phyloP scores from a whole-genome alignment of 2,113 vertebrate genomes.

The Boulengeromyrus knoepffleri region DNA sequence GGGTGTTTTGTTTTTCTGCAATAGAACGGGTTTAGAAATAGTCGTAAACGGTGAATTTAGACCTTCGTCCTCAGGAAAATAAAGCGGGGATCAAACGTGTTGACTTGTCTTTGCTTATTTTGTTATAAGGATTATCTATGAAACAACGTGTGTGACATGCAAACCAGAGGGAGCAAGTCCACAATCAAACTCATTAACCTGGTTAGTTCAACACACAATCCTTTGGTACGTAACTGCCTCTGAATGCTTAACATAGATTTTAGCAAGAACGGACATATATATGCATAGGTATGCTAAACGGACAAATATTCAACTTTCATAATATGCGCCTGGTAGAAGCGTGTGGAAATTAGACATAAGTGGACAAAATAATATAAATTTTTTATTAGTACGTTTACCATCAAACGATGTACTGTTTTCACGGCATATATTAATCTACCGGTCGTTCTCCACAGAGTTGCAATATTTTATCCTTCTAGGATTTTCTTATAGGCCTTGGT shows the following conservation, averaged over 20 bases:
- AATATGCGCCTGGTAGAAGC: neutral
- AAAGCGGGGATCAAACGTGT: conserved; percentile 34
- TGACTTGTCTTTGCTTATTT: neutral
- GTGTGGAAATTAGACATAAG: neutral
- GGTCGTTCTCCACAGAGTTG: neutral
- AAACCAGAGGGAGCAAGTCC: neutral
- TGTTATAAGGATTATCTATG: neutral
- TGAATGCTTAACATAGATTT: neutral
- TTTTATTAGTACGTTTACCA: neutral
- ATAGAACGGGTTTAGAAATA: neutral
- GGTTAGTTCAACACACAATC: neutral
- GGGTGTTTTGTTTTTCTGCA: neutral
- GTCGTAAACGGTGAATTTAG: conserved; percentile 32
- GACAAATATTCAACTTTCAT: neutral
- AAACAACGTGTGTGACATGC: neutral
- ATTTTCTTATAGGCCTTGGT: neutral
- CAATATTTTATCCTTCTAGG: neutral
- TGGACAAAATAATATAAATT: neutral
- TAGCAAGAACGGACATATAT: neutral
- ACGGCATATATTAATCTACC: neutral
- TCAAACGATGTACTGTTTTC: neutral
- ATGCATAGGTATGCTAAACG: neutral
- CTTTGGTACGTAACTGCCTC: neutral
- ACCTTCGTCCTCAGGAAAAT: conserved; percentile 37
- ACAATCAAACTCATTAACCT: neutral